phyloP scores from a whole-genome alignment of 2,888 invertebrate genomes.

The Dorcus parallelipipedus region DNA sequence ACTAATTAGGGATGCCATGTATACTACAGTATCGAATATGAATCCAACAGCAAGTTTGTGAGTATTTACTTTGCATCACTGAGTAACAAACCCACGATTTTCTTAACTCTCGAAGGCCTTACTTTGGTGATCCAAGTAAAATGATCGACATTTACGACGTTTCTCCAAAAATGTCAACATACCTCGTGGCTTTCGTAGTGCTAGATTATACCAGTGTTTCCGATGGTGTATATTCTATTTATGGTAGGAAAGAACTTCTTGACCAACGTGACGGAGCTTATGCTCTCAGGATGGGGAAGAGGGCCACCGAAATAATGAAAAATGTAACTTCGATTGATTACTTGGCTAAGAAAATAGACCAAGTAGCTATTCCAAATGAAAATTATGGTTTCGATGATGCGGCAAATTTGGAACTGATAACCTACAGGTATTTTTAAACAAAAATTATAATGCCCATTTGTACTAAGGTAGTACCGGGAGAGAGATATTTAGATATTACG shows the following conservation, averaged over 20 bases:
- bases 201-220: slow-evolving; percentile 64
- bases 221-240: slow-evolving; percentile 55
- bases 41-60: not conserved
- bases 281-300: slow-evolving; percentile 6
- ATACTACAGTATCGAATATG: slow-evolving; percentile 10
- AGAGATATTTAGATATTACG: no score
- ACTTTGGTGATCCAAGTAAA: not conserved
- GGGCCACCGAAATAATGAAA: slow-evolving; percentile 46
- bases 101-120: no score
- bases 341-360: slow-evolving; percentile 70
- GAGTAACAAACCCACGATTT: no score
- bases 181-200: slow-evolving; percentile 76
- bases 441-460: not conserved
- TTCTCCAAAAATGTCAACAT: slow-evolving; percentile 75
- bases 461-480: no score
- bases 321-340: slow-evolving; percentile 58
- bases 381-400: slow-evolving; percentile 76
- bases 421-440: slow-evolving; percentile 52
- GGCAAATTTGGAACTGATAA: slow-evolving; percentile 90
- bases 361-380: slow-evolving; percentile 74
- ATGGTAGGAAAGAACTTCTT: slow-evolving; percentile 65
- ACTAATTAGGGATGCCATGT: slow-evolving; percentile 31
- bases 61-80: not conserved
- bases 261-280: slow-evolving; percentile 49
- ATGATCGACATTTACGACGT: slow-evolving; percentile 50